phyloP scores from a whole-genome alignment of 2,888 invertebrate genomes.

The Aquatica leii region DNA sequence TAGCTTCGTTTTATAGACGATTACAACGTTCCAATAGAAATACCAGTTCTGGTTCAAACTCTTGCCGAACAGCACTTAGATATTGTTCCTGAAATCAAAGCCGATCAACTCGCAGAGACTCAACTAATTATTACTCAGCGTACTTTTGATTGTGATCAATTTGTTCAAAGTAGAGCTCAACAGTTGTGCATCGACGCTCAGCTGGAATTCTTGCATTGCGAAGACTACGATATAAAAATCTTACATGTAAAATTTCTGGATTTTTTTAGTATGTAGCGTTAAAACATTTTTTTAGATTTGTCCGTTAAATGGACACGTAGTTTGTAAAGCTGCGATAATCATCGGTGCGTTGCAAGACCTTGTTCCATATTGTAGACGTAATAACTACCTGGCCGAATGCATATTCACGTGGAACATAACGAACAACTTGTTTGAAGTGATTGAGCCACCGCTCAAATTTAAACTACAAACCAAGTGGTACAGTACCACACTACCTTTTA shows the following conservation, averaged over 20 bases:
- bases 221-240: conserved; percentile 60
- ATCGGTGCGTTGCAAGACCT: conserved; percentile 54
- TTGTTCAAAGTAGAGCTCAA: conserved; percentile 59
- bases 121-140: conserved; percentile 59
- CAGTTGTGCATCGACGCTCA: conserved; percentile 57
- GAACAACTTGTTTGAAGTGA: conserved; percentile 56
- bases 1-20: conserved; percentile 52
- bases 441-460: conserved; percentile 51
- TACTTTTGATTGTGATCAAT: conserved; percentile 61
- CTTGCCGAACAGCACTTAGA: conserved; percentile 59
- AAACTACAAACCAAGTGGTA: conserved; percentile 50
- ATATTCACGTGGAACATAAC: conserved; percentile 59
- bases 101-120: conserved; percentile 58
- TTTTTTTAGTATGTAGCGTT: not conserved
- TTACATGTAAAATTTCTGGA: conserved; percentile 53
- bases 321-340: conserved; percentile 60
- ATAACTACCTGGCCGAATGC: conserved; percentile 54
- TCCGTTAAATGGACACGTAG: conserved; percentile 59
- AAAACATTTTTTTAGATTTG: conserved; percentile 52
- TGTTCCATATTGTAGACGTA: conserved; percentile 47
- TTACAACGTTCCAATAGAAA: conserved; percentile 60
- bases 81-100: conserved; percentile 56
- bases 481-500: conserved; percentile 44
- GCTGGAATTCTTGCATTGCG: conserved; percentile 58
- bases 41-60: conserved; percentile 58